phyloP scores from a whole-genome alignment of 1,140 invertebrate genomes.

The Adoxophyes honmai region DNA sequence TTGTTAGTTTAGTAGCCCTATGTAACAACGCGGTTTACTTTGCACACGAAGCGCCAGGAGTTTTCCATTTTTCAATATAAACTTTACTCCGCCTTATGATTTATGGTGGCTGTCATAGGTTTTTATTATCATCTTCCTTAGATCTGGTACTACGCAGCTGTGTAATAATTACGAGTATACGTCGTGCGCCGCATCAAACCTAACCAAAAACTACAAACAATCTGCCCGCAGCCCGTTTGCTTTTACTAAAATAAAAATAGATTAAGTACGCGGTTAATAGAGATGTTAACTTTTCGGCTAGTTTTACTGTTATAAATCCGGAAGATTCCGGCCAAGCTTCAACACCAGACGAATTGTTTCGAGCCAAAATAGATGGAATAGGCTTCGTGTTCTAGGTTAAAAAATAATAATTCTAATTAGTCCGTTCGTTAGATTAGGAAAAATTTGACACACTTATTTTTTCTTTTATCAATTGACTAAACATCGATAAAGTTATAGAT shows the following conservation, averaged over 20 bases:
- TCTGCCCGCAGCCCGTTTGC: background rate
- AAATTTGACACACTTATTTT: no score
- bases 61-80: constrained; percentile 8
- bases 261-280: background rate
- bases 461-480: no score
- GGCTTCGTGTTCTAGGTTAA: no score
- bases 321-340: no score
- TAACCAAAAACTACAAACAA: constrained; percentile 3
- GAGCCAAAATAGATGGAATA: no score
- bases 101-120: constrained; percentile 11
- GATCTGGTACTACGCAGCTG: constrained; percentile 1
- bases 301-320: no score
- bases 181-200: background rate
- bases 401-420: no score
- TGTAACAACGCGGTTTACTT: background rate
- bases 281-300: no score
- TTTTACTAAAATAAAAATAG: constrained; percentile 5
- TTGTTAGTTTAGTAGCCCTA: no score
- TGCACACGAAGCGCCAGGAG: background rate
- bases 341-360: no score
- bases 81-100: background rate
- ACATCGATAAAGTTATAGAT: no score
- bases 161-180: constrained; percentile 2
- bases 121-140: constrained; percentile 13
- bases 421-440: no score